phyloP scores from a whole-genome alignment of 1,140 invertebrate species.

The Leucophenga varia region DNA sequence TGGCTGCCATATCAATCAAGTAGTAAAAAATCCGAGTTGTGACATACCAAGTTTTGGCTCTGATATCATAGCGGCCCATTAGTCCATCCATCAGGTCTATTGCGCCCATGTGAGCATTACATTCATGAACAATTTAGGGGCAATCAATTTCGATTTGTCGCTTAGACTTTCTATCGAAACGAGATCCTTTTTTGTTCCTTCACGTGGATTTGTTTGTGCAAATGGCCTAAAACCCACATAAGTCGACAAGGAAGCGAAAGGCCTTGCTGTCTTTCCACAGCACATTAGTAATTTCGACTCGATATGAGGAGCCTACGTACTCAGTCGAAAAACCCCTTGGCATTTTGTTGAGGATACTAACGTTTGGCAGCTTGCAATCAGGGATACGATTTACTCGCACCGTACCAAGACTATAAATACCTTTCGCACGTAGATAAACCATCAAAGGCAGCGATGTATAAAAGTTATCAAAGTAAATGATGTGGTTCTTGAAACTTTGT shows the following conservation, averaged over 20 bases:
- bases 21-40: slow-evolving; percentile 56
- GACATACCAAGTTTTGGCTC: slow-evolving; percentile 56
- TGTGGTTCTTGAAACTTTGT: neutral
- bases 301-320: slow-evolving; percentile 15
- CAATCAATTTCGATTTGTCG: slow-evolving; percentile 51
- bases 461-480: too few species aligned
- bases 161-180: slow-evolving; percentile 29
- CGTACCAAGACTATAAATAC: neutral
- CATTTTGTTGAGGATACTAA: neutral
- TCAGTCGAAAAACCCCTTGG: slow-evolving; percentile 12
- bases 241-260: slow-evolving; percentile 13
- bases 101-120: slow-evolving; percentile 59
- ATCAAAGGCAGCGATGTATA: neutral
- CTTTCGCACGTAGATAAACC: neutral
- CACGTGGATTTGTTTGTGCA: slow-evolving; percentile 1
- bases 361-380: neutral
- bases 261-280: slow-evolving; percentile 17
- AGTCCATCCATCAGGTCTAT: slow-evolving; percentile 56
- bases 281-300: slow-evolving; percentile 18
- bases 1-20: slow-evolving; percentile 45
- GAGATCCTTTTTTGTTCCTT: slow-evolving; percentile 9
- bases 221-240: slow-evolving; percentile 16
- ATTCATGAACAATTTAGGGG: slow-evolving; percentile 56
- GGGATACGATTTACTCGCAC: neutral
- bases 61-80: slow-evolving; percentile 55